Evolutionary conservation across 2,888 invertebrate genomes (phyloP).

Genomic region (Trachelus iudaicus): DNA sequence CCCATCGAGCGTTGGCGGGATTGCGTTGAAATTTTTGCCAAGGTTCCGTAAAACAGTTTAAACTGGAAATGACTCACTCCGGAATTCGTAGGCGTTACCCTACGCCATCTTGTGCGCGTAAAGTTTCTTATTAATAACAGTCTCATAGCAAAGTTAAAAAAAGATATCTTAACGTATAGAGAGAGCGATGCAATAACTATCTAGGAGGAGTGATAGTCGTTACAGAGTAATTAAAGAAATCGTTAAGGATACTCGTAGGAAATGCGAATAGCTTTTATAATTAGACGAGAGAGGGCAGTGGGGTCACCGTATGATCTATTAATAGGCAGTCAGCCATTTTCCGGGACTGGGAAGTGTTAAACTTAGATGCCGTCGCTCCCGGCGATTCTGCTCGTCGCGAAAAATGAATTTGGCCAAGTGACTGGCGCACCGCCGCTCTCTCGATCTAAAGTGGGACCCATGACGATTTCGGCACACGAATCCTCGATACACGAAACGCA

Average conservation of each 20-base stretch:
- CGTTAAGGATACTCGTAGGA: background rate
- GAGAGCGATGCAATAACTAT: background rate
- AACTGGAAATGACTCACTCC: background rate
- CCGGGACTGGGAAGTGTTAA: slow-evolving; percentile 54
- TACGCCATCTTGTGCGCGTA: background rate
- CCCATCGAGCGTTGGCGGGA: background rate
- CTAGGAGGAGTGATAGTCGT: background rate
- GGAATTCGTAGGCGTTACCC: background rate
- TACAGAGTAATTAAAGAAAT: background rate
- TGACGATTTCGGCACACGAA: background rate
- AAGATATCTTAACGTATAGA: background rate
- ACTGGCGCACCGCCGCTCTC: background rate
- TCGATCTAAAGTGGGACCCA: background rate
- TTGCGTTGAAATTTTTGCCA: background rate
- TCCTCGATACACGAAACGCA: background rate
- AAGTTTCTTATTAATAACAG: background rate
- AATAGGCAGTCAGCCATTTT: slow-evolving; percentile 58
- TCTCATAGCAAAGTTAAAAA: background rate
- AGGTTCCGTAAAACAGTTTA: background rate
- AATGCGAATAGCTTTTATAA: slow-evolving; percentile 12
- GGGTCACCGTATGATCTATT: slow-evolving; percentile 51
- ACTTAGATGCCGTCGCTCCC: slow-evolving; percentile 50
- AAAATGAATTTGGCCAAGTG: slow-evolving; percentile 31
- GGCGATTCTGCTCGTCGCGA: slow-evolving; percentile 29
- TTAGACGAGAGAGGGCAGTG: slow-evolving; percentile 36